Conservation (phyloP, 2,888 invertebrate genomes). For the Meganola albula region DNA sequence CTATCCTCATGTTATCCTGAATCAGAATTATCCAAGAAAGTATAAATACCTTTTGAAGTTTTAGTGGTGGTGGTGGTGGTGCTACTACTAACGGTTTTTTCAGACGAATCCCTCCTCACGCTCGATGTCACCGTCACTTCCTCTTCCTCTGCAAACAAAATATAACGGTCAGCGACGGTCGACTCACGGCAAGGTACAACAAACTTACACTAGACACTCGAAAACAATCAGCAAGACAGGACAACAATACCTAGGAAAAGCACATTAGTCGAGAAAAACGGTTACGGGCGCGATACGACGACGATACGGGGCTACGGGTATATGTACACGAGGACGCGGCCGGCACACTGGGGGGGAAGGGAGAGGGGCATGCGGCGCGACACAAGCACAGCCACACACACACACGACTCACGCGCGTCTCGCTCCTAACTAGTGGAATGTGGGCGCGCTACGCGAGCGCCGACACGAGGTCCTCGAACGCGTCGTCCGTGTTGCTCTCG, state of each 20-base stretch:
- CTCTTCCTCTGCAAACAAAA: slow-evolving; percentile 60
- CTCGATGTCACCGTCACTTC: slow-evolving; percentile 68
- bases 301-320: slow-evolving; percentile 55
- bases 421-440: slow-evolving; percentile 72
- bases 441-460: slow-evolving; percentile 65
- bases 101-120: slow-evolving; percentile 70
- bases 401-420: slow-evolving; percentile 76
- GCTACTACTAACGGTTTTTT: slow-evolving; percentile 77
- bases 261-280: slow-evolving; percentile 72
- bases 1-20: too few species aligned
- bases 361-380: slow-evolving; percentile 49
- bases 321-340: slow-evolving; percentile 54
- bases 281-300: slow-evolving; percentile 58
- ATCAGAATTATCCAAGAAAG: too few species aligned
- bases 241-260: slow-evolving; percentile 55
- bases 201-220: slow-evolving; percentile 47
- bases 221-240: slow-evolving; percentile 64
- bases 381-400: slow-evolving; percentile 71
- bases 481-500: slow-evolving; percentile 90
- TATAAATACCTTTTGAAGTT: slow-evolving; percentile 80
- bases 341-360: slow-evolving; percentile 30
- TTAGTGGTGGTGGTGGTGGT: slow-evolving; percentile 78
- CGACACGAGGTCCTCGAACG: slow-evolving; percentile 91
- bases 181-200: slow-evolving; percentile 10
- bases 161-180: slow-evolving; percentile 7